Conservation (phyloP, 1,140 invertebrate genomes). For the Drosophila nannoptera region DNA sequence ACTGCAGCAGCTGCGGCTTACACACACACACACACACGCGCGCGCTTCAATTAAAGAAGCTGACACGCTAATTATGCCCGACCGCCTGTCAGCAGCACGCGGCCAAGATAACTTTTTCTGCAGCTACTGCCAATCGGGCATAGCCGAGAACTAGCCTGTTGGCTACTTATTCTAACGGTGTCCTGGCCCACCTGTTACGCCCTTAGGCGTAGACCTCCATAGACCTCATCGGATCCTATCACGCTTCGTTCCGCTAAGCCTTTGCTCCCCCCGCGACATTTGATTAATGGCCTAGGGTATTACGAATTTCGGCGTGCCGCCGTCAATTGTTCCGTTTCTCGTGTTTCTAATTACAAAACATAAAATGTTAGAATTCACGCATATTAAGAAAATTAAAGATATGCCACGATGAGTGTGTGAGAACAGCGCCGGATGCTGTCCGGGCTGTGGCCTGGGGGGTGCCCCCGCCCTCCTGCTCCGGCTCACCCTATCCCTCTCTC, state of each 20-base stretch:
- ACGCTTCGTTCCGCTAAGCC: too few species aligned
- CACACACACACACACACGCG: too few species aligned
- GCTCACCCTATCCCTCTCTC: too few species aligned
- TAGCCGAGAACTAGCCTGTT: too few species aligned
- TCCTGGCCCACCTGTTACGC: too few species aligned
- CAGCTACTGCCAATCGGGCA: too few species aligned
- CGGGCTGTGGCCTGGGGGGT: constrained; percentile 24
- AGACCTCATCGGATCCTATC: too few species aligned
- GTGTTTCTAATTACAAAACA: constrained; percentile 73
- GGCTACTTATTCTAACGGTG: too few species aligned
- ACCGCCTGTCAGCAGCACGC: constrained; percentile 43
- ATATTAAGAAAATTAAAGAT: constrained; percentile 78
- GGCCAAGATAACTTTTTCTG: neutral
- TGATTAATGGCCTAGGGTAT: constrained; percentile 20
- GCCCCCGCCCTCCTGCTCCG: too few species aligned
- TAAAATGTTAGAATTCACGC: constrained; percentile 75
- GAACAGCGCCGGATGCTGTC: constrained; percentile 69
- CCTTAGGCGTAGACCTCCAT: too few species aligned
- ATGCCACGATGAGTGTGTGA: constrained; percentile 56
- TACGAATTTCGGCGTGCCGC: constrained; percentile 1
- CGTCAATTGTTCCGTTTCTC: constrained; percentile 13
- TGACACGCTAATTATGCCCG: constrained; percentile 64
- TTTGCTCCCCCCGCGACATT: neutral
- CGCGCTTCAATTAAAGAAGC: constrained; percentile 72
- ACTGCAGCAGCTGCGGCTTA: too few species aligned